Evolutionary conservation across 1,140 invertebrate species (phyloP).

Genomic region (Lucilia sericata): DNA sequence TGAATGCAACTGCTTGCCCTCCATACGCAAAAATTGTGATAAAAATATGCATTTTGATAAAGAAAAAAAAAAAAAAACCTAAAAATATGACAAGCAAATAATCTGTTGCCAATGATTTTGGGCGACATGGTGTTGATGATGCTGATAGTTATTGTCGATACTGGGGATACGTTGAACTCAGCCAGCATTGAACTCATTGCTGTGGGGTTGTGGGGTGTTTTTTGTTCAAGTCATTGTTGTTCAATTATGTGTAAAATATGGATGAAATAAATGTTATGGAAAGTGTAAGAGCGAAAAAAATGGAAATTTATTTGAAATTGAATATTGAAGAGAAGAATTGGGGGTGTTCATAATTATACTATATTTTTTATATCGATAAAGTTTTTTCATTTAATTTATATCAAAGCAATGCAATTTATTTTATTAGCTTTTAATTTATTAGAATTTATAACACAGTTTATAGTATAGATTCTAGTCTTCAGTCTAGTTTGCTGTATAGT

Average conservation of each 20-base stretch:
- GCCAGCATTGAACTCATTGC: background rate
- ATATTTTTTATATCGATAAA: too few species aligned
- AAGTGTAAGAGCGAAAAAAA: background rate
- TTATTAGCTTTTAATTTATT: too few species aligned
- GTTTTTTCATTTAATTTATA: too few species aligned
- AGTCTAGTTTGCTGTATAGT: too few species aligned
- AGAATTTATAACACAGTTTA: too few species aligned
- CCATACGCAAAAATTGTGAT: background rate
- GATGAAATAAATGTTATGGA: background rate
- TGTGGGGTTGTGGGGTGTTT: background rate
- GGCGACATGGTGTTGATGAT: background rate
- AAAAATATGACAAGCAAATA: background rate
- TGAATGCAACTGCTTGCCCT: background rate
- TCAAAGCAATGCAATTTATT: too few species aligned
- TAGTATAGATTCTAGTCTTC: too few species aligned
- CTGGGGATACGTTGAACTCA: too few species aligned
- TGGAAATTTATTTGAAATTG: background rate
- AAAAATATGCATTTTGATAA: slow-evolving; percentile 5
- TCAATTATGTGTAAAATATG: slow-evolving; percentile 24
- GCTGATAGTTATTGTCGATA: background rate
- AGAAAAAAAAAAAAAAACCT: background rate
- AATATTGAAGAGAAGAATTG: background rate
- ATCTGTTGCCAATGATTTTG: slow-evolving; percentile 3
- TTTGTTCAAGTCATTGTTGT: background rate
- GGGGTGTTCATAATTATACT: too few species aligned